Evolutionary conservation across 2,113 vertebrate species (phyloP).

Genomic region (Indri indri): DNA sequence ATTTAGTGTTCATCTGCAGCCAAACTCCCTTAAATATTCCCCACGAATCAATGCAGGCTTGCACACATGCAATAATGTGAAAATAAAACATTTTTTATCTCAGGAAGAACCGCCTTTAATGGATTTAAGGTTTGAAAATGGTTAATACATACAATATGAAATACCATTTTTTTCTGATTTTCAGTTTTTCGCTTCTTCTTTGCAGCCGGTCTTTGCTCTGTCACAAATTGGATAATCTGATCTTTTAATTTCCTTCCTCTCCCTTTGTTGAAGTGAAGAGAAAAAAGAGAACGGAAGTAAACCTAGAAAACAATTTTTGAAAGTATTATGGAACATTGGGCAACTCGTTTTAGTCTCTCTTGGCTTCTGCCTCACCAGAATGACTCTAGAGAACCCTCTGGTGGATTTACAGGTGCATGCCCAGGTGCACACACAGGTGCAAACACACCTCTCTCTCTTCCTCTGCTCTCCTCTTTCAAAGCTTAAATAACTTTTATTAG

Average conservation of each 20-base stretch:
- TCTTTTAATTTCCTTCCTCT: not conserved
- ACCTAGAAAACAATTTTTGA: not conserved
- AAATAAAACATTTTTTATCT: not conserved
- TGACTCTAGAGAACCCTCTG: not conserved
- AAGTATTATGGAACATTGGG: not conserved
- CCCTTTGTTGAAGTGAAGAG: not conserved
- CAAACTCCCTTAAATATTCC: not conserved
- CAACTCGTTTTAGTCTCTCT: not conserved
- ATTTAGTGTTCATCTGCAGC: not conserved
- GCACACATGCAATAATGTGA: not conserved
- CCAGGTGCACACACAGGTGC: too few species aligned
- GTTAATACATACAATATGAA: not conserved
- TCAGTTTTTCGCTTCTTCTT: not conserved
- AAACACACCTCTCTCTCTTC: not conserved
- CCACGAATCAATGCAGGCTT: not conserved
- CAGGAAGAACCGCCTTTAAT: not conserved
- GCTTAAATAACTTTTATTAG: not conserved
- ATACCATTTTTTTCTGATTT: not conserved
- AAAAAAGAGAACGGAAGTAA: not conserved
- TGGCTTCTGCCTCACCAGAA: not conserved
- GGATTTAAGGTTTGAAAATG: not conserved
- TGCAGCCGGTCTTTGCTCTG: too few species aligned
- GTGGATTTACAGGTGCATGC: too few species aligned
- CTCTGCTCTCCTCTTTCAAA: not conserved
- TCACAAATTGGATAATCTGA: not conserved